phyloP scores from a whole-genome alignment of 1,140 invertebrate species.

The Hylyphantes graminicola region DNA sequence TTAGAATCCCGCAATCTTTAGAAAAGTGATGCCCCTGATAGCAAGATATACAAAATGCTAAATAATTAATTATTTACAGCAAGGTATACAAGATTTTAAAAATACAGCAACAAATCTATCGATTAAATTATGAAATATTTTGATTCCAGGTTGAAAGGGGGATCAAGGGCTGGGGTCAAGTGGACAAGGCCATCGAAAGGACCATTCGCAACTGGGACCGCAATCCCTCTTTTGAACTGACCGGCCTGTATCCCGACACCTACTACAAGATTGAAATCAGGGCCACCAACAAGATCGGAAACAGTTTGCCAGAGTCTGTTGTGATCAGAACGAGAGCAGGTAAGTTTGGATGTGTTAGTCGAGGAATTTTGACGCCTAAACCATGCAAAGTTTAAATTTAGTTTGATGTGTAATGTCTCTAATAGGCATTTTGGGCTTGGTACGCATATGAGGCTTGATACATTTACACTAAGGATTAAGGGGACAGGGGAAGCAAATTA shows the following conservation, averaged over 20 bases:
- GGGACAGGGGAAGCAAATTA: no score
- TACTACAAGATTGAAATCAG: slow-evolving; percentile 83
- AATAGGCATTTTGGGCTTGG: no score
- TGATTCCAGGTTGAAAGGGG: slow-evolving; percentile 34
- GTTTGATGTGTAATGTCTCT: no score
- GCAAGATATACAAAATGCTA: no score
- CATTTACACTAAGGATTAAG: no score
- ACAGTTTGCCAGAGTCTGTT: slow-evolving; percentile 78
- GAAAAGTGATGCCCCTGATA: no score
- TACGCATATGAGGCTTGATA: no score
- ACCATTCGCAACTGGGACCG: slow-evolving; percentile 25
- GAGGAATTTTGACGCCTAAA: no score
- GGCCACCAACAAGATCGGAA: slow-evolving; percentile 86
- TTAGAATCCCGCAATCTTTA: no score
- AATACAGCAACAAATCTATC: not conserved
- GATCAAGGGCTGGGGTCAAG: slow-evolving; percentile 34
- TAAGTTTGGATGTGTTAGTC: slow-evolving; percentile 1
- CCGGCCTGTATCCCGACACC: slow-evolving; percentile 76
- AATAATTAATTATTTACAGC: no score
- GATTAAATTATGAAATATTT: not conserved
- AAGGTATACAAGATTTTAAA: not conserved
- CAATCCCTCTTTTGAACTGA: slow-evolving; percentile 45
- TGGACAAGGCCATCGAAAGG: slow-evolving; percentile 14
- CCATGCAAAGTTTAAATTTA: no score
- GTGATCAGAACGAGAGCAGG: slow-evolving; percentile 83